Evolutionary conservation across 2,888 invertebrate genomes (phyloP).

Genomic region (Tachina lurida): DNA sequence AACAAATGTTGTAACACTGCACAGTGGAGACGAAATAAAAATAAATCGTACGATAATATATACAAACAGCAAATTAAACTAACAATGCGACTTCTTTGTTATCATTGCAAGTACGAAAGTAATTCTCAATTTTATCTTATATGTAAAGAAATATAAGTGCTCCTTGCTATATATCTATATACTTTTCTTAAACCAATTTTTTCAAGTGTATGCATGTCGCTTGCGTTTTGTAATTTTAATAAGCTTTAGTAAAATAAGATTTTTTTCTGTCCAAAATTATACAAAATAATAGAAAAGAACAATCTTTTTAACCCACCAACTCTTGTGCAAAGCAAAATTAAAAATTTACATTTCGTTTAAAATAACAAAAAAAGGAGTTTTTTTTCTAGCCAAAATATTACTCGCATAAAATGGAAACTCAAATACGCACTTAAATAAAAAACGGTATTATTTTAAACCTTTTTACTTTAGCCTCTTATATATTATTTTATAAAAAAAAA

Average conservation of each 20-base stretch:
- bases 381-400: slow-evolving; percentile 33
- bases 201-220: slow-evolving; percentile 14
- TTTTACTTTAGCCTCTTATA: slow-evolving; percentile 38
- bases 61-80: too few species aligned
- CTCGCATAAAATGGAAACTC: slow-evolving; percentile 39
- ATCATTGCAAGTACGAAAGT: too few species aligned
- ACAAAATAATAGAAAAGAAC: slow-evolving; percentile 21
- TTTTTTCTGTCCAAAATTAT: slow-evolving; percentile 64
- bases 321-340: slow-evolving; percentile 39
- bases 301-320: slow-evolving; percentile 59
- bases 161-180: not conserved
- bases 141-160: too few species aligned
- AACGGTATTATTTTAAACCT: slow-evolving; percentile 59
- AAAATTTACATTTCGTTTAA: slow-evolving; percentile 47
- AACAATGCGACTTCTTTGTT: too few species aligned
- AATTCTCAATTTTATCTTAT: too few species aligned
- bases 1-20: not conserved
- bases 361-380: slow-evolving; percentile 6
- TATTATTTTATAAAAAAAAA: not conserved
- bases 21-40: not conserved
- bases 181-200: not conserved
- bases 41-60: not conserved
- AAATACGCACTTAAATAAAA: slow-evolving; percentile 56
- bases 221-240: slow-evolving; percentile 52
- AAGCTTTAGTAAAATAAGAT: slow-evolving; percentile 67